Evolutionary conservation across 2,888 invertebrate genomes (phyloP).

Genomic region (Cyaniris semiargus): DNA sequence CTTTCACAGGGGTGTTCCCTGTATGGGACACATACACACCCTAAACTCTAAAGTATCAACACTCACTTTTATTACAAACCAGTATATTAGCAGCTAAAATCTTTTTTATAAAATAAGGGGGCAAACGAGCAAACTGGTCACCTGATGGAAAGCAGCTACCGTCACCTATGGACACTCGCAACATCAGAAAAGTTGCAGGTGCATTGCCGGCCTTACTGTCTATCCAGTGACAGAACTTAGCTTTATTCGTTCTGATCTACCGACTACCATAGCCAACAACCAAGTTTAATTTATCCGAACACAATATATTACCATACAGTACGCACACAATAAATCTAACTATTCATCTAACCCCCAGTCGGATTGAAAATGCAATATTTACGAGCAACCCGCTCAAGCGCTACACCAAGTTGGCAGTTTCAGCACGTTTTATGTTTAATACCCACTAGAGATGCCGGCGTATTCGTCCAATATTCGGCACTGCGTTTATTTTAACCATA

Average conservation of each 20-base stretch:
- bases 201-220: neutral
- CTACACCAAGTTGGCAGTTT: conserved; percentile 35
- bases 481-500: neutral
- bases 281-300: neutral
- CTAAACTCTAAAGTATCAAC: no score
- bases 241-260: neutral
- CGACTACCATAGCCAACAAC: neutral
- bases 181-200: no score
- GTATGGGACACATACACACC: no score
- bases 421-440: conserved; percentile 36
- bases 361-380: conserved; percentile 37
- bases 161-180: no score
- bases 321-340: conserved; percentile 3
- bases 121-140: no score
- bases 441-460: conserved; percentile 21
- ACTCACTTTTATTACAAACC: no score
- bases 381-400: conserved; percentile 33
- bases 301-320: neutral
- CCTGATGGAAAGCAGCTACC: no score
- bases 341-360: conserved; percentile 22
- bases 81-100: no score
- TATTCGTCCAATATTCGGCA: conserved; percentile 3
- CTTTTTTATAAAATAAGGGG: no score
- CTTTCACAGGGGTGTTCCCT: no score
- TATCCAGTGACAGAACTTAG: neutral